Base-by-base conservation (phyloP, 2,797 vertebrate genomes). In the Spinus olivaceus region DNA sequence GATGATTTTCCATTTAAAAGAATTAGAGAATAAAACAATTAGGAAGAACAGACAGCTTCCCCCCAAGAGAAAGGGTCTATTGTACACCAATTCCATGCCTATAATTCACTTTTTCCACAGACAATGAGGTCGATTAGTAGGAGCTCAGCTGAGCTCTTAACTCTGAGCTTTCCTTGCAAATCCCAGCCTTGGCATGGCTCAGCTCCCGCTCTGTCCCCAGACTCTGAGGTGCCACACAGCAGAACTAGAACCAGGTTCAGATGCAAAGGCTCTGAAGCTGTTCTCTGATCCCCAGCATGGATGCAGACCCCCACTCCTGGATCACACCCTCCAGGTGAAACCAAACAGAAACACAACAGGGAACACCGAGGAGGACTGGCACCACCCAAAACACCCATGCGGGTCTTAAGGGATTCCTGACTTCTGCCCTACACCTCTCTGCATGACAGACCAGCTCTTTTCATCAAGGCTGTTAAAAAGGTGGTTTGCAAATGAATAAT, bases 71-170 rank as follows among this genome's bases (percentile, higher is more conserved):
- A 94, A 91, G 33, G 24, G 47, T 41, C 81, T 79, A 93, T 88
- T 92, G 92, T 94, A 76, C 51, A 60, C 49, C 64, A 66, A 73
- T 87, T 93, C 88, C 77, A 93, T 50, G 94, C 78, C 49, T 92
- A 33, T 85, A 86, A 93, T 82, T 65, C 67, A 27, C 54, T 79
- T 74, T 70, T 92, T 81, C 88, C 4, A 0, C n/a, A 86, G 35
- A 63, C 91, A 88, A 24, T 78, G 50, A 88, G 42, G 82, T 85
- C 2, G 0, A 85, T 70, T 82, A 74, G 74, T 8, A 53, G 76
- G 10, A 96, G 12, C 37, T 66, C n/a, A 76, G 81, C 54, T 57
- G 28, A 86, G 61, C 21, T 50, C 80, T 83, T 76, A 90, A 81
- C 39, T 74, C 60, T 33, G 59, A 88, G 69, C 19, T 83, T 63